Evolutionary conservation across 2,797 vertebrate species (phyloP).

Genomic region (Neopelma chrysocephalum): DNA sequence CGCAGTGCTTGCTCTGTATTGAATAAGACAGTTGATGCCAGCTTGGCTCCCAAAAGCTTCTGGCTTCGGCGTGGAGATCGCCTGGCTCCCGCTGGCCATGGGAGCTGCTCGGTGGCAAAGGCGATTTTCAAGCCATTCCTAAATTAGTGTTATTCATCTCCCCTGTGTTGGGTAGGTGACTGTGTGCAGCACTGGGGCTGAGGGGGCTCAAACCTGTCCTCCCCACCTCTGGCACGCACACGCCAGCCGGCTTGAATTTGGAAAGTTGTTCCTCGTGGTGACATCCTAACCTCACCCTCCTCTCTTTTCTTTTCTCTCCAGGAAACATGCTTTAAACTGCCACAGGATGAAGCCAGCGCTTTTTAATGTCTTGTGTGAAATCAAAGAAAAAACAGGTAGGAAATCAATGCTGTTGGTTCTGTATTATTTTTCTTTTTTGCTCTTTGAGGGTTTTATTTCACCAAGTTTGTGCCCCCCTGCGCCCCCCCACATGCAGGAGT

Average conservation of each 20-base stretch:
- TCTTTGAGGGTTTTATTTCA: not conserved
- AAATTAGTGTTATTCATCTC: not conserved
- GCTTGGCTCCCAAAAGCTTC: conserved; percentile 21
- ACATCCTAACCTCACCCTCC: conserved; percentile 16
- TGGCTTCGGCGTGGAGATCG: not conserved
- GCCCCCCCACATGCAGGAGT: rapidly evolving
- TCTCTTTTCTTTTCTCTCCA: conserved; percentile 74
- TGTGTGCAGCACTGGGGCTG: not conserved
- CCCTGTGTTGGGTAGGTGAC: not conserved
- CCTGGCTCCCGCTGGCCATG: not conserved
- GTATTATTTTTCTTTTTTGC: not conserved
- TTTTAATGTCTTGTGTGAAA: conserved; percentile 98
- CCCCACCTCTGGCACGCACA: rapidly evolving
- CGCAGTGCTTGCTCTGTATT: not conserved
- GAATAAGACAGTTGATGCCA: not conserved
- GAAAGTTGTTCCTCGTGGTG: conserved; percentile 15
- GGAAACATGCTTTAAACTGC: conserved; percentile 98
- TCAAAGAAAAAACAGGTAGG: conserved; percentile 99
- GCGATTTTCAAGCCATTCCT: not conserved
- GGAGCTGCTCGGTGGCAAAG: conserved; percentile 52
- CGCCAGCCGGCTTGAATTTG: not conserved
- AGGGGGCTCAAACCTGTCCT: not conserved
- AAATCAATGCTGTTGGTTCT: conserved; percentile 2
- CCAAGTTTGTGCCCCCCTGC: not conserved
- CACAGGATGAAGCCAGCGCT: conserved; percentile 99